Evolutionary conservation across 2,888 invertebrate genomes (phyloP), one percentile per base, ranked within the genome.

Genomic region (Microdon myrmicae): DNA sequence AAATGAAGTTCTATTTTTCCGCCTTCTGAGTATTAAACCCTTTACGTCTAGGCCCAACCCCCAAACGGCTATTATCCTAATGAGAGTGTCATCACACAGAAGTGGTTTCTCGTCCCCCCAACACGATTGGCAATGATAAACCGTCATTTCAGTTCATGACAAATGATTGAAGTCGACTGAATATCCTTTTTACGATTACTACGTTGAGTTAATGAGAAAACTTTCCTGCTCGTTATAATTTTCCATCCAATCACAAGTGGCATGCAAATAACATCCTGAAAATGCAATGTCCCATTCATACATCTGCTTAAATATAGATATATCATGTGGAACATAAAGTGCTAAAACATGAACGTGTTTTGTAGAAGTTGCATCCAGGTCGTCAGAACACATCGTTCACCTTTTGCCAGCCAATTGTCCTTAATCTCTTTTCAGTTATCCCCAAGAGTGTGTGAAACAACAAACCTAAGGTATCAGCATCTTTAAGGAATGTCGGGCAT

Each of bases 141-240:
- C 13, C 41, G 59, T 54, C 54, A 41, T 54, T n/a, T 23, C 39
- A 47, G 35, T 59, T 13, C 17, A 31, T 60, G 54, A 60, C 60
- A 60, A 60, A 60, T 54, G 45, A 54, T 35, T 25, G 29, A 35
- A 38, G 38, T 39, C 31, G 23, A 23, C 26, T 22, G 45, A 29
- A 16, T 29, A 9, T 39, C 22, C 8, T 37, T 12, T 20, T 25
- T 3, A 12, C 38, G n/a, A n/a, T n/a, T n/a, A n/a, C n/a, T 17
- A 10, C 1, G 8, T 38, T 60, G n/a, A n/a, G n/a, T 48, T 60
- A 60, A 61, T 56, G 56, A 61, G 56, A 56, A 61, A 56, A 56
- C 56, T 61, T 61, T 17, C 9, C 14, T 20, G 9, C 47, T 55
- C 48, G 48, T 37, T 47, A 47, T 38, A 39, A 60, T 48, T 60